Evolutionary conservation across 2,113 vertebrate species (phyloP), one percentile per base, ranked within the genome.

Genomic region (Speoplatyrhinus poulsoni): DNA sequence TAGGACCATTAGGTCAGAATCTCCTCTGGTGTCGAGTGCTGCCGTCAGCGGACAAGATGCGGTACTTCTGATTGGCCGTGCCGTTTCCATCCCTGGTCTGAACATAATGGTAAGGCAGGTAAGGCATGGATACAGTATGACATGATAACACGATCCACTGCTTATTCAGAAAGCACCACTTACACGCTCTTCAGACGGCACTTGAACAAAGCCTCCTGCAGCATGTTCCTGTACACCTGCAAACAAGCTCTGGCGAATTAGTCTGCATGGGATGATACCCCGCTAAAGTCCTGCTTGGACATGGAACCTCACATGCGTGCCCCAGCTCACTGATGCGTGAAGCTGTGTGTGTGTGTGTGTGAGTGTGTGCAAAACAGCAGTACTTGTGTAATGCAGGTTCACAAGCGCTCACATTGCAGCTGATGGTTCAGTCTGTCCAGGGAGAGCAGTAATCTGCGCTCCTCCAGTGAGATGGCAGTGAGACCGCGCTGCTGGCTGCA

Each of bases 401-500:
- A 12, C 49, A 52, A 15, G 59, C 10, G 12, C 94, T 95, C 88
- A 97, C 96, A 85, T 58, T 90, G 87, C 61, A 99, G 86, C 73
- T 90, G 93, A 67, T 93, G 89, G 90, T 96, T 90, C 12, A 97
- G 94, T 58, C 3, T 83, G 67, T 95, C 86, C 63, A 99, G 92
- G 65, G 94, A 97, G 16, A 93, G 91, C 6, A 95, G 89, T 59
- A 98, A 88, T 72, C 87, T 95, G 75, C 94, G 87, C 73, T 98
- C 97, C 80, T 97, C 96, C 68, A 92, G 16, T 12, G 95, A 95
- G 5, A 96, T 77, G 4, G 69, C 62, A 46, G 73, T 93, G 56
- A 79, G 70, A 36, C 75, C 76, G 62, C 72, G 70, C 58, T 67
- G 63, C 12, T 46, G 79, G 67, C 77, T 66, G 65, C 32, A 13